Base-by-base conservation (phyloP, 2,797 vertebrate genomes). In the Yasuhikotakia modesta region DNA sequence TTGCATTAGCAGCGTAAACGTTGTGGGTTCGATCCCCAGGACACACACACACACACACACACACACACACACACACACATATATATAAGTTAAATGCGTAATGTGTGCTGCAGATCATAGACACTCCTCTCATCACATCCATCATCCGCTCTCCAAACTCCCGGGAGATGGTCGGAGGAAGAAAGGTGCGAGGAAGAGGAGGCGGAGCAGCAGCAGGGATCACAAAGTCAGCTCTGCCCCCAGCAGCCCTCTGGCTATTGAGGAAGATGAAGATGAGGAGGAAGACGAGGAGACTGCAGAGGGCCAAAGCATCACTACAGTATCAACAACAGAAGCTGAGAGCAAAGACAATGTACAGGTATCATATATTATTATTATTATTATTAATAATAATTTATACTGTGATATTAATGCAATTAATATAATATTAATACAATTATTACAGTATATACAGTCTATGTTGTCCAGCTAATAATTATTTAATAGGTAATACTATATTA, bases 91-190 rank as follows among this genome's bases (percentile, higher is more conserved):
- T n/a, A n/a, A n/a, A n/a, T n/a, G n/a, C n/a, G n/a, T n/a, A 4
- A 16, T 21, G 45, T 4, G 5, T 27, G 11, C 45, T 61, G 68
- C 14, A 98, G 97, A 97, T 88, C 95, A 98, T 87, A 95, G 97
- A 17, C 96, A 97, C 87, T 97, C 95, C 0, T 97, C 96, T 12
- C 97, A 93, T 82, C 96, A 99, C 90, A 97, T 96, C 89, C 97
- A 97, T 84, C 96, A 96, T 70, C 96, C 96, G 0, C 92, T 98
- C 60, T 96, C 96, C 84, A 94, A 96, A 1, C 95, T 97, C 83
- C 92, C 96, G 67, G 88, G 92, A 0, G 92, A 94, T 0, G 92
- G 94, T 0, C 78, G 91, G 19, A 92, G 93, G 71, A 94, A 95
- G 80, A 96, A 94, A 82, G 89, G 92, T 76, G 85, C 83, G 27